A percentile compares a stretch with the other conserved stretches of the same genome.
phyloP scores from a whole-genome alignment of 2,797 vertebrate genomes.

The Leuciscus waleckii region DNA sequence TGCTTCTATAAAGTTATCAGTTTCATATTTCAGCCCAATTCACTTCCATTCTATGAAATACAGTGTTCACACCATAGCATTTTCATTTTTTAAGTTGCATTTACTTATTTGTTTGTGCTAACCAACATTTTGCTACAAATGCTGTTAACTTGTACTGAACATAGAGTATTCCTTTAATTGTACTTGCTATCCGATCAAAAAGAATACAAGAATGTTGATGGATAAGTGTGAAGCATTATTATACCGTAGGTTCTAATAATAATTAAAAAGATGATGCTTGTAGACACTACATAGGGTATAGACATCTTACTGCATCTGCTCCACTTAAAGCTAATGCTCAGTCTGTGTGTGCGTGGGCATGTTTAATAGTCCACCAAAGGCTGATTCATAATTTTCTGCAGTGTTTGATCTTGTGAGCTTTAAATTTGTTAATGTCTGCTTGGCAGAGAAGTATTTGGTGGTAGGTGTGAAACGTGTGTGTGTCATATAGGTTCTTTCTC shows the following conservation, averaged over 20 bases:
- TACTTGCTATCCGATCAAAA: neutral
- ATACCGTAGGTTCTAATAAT: neutral
- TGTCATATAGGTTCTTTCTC: slow-evolving; percentile 75
- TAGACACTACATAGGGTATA: neutral
- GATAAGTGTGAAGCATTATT: neutral
- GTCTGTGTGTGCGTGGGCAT: slow-evolving; percentile 23
- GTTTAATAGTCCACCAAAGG: slow-evolving; percentile 32
- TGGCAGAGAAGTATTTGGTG: slow-evolving; percentile 17
- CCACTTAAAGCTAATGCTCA: slow-evolving; percentile 8
- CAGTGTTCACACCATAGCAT: neutral
- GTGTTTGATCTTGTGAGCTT: slow-evolving; percentile 25
- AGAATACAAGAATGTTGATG: neutral
- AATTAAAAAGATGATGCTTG: neutral
- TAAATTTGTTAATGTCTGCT: slow-evolving; percentile 36
- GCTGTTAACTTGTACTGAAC: neutral
- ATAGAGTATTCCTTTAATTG: too few species aligned
- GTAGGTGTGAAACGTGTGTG: slow-evolving; percentile 47
- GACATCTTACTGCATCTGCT: slow-evolving; percentile 12
- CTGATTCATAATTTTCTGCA: slow-evolving; percentile 34
- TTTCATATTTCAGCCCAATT: neutral
- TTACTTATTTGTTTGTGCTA: neutral
- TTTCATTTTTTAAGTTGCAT: neutral
- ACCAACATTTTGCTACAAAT: neutral
- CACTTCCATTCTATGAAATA: neutral
- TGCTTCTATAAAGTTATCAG: neutral